Evolutionary conservation across 1,140 invertebrate genomes (phyloP), one percentile per base, ranked within the genome.

Genomic region (Sarcophaga peregrina): DNA sequence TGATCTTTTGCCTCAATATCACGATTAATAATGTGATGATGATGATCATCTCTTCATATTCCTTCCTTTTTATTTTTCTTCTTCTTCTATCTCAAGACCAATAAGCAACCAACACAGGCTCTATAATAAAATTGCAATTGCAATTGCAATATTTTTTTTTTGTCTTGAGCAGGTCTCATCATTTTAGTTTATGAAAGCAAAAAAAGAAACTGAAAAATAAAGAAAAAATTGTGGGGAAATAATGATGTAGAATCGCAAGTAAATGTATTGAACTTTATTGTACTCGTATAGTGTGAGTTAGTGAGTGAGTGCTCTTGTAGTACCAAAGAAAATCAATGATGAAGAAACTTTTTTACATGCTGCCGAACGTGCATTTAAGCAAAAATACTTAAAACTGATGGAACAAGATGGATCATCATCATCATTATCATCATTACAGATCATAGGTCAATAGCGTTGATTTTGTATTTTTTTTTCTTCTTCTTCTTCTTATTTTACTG

Each of bases 211-310:
- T 37, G 4, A 37, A 37, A 4, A 37, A 37, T 1, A 37, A 37
- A 37, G 4, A 37, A 37, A 62, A 15, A n/a, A 62, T 62, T 11
- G 11, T 15, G 15, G 15, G 15, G n/a, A 58, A 58, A 68, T 68
- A 25, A 68, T 68, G 62, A 20, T 68, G 62, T 68, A 25, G 62
- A 20, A 68, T n/a, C 7, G 20, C n/a, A 68, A 68, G 62, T 68
- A 68, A 68, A 68, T 68, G 62, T 68, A 68, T 68, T 68, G 62
- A 68, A 68, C 62, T 68, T 68, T 68, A 68, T 68, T 68, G 17
- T 68, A 25, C 62, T 17, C 8, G 58, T 62, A 62, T n/a, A 62
- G 0, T 37, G 25, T 37, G 4, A 37, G 25, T 37, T 1, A 37
- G 25, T 37, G 25, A 37, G 25, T 37, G 25, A 37, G 25, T 37